Conservation (phyloP, 2,113 vertebrate genomes). For the Oostethus manadensis region DNA sequence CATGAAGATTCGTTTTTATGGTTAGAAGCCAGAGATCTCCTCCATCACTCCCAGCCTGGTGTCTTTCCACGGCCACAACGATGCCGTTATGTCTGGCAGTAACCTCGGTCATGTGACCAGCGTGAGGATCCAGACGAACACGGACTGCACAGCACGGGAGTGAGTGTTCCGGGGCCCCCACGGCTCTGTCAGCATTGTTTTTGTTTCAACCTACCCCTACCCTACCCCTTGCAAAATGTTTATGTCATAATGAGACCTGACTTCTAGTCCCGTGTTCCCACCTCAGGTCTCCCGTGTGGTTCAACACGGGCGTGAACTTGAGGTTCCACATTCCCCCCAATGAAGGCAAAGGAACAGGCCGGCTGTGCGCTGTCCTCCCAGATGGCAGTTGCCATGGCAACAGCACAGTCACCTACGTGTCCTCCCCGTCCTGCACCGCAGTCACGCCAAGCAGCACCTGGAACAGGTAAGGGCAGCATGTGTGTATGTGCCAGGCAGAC, state of each 20-base stretch:
- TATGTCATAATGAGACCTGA: too few relatives aligned
- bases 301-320: slow-evolving; percentile 25
- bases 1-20: too few relatives aligned
- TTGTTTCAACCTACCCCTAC: too few relatives aligned
- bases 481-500: too few relatives aligned
- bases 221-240: too few relatives aligned
- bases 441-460: slow-evolving; percentile 37
- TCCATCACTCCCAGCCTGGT: slow-evolving; percentile 75
- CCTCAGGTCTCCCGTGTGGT: slow-evolving; percentile 47
- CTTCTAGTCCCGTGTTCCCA: too few relatives aligned
- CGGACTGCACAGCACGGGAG: slow-evolving; percentile 68
- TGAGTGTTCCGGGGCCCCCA: slow-evolving; percentile 35
- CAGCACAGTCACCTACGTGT: slow-evolving; percentile 30
- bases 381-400: slow-evolving; percentile 42
- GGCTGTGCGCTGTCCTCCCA: slow-evolving; percentile 37
- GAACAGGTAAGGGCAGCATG: slow-evolving; percentile 38
- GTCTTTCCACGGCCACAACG: slow-evolving; percentile 81
- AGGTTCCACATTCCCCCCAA: slow-evolving; percentile 46
- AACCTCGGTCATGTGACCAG: slow-evolving; percentile 73
- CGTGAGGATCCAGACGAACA: slow-evolving; percentile 73
- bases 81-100: slow-evolving; percentile 72
- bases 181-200: neutral
- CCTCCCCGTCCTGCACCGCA: slow-evolving; percentile 32
- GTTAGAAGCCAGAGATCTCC: slow-evolving; percentile 71
- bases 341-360: slow-evolving; percentile 22